These are phyloP conservation scores for Leucopsar rothschildi DNA, from an alignment of 2,113 vertebrate genomes.

Conservation along the genomic window DNA sequence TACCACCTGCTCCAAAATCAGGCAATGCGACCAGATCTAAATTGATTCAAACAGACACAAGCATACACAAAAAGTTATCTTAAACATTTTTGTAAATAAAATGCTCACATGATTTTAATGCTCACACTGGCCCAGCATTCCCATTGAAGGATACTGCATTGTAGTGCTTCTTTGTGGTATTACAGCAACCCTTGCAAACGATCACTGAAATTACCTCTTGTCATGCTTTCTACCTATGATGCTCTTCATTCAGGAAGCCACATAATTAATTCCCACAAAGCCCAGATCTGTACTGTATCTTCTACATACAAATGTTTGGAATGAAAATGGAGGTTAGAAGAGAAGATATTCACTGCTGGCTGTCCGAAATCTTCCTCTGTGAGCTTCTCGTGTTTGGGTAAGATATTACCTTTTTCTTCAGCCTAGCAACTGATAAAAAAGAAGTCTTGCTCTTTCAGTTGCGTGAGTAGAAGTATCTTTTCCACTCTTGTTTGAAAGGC, in stretches of 20 bases:
- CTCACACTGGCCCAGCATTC: not conserved
- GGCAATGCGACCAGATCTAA: constrained; percentile 78
- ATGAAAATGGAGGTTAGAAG: not conserved
- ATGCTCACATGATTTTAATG: not conserved
- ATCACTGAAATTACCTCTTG: not conserved
- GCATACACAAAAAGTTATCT: not conserved
- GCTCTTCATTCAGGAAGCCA: not conserved
- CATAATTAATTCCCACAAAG: not conserved
- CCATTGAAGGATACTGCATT: not conserved
- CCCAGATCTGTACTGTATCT: not conserved
- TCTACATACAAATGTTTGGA: not conserved
- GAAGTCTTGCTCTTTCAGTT: not conserved
- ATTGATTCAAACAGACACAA: constrained; percentile 7
- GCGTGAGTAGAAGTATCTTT: not conserved
- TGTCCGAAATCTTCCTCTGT: not conserved
- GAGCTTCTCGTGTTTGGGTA: not conserved
- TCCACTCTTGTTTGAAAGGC: not conserved
- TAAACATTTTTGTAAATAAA: not conserved
- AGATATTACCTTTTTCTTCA: not conserved
- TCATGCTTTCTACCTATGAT: not conserved
- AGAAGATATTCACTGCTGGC: not conserved
- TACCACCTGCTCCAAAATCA: constrained; percentile 61
- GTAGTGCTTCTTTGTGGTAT: not conserved
- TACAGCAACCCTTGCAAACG: not conserved
- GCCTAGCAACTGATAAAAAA: not conserved